Percentiles rank a stretch among this genome's conserved stretches.
These are phyloP conservation scores for Carduelis carduelis DNA, from an alignment of 2,797 vertebrate genomes.

Conservation along the genomic window DNA sequence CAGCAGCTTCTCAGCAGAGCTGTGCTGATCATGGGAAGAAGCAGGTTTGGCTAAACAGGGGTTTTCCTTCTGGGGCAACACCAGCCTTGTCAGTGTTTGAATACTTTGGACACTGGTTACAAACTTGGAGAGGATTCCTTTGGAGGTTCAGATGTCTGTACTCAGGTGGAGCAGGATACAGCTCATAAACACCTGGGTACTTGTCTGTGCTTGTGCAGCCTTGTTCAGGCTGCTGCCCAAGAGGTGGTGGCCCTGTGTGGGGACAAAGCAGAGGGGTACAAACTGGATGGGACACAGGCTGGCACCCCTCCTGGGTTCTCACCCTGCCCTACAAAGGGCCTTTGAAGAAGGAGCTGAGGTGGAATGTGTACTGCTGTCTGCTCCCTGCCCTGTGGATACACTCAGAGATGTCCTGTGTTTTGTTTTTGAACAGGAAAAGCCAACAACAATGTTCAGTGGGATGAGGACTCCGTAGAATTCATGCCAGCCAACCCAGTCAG, in stretches of 20 bases:
- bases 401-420: constrained; percentile 57
- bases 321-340: neutral
- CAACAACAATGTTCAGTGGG: constrained; percentile 92
- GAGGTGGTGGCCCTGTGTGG: neutral
- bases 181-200: neutral
- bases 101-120: neutral
- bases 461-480: constrained; percentile 90
- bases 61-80: neutral
- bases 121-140: neutral
- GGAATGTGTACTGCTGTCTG: neutral
- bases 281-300: neutral
- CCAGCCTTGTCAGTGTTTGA: neutral
- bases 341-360: neutral
- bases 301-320: neutral
- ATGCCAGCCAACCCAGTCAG: constrained; percentile 86
- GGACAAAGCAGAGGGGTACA: neutral
- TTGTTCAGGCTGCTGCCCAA: neutral
- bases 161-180: neutral
- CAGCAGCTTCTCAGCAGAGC: neutral
- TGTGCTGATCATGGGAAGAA: neutral
- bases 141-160: neutral
- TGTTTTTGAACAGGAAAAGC: constrained; percentile 86
- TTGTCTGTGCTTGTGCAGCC: fast-evolving
- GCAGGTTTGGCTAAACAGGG: neutral
- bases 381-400: neutral